These are phyloP conservation scores for Pachypeltis micranthus DNA, from an alignment of 1,140 invertebrate species.

Conservation along the genomic window DNA sequence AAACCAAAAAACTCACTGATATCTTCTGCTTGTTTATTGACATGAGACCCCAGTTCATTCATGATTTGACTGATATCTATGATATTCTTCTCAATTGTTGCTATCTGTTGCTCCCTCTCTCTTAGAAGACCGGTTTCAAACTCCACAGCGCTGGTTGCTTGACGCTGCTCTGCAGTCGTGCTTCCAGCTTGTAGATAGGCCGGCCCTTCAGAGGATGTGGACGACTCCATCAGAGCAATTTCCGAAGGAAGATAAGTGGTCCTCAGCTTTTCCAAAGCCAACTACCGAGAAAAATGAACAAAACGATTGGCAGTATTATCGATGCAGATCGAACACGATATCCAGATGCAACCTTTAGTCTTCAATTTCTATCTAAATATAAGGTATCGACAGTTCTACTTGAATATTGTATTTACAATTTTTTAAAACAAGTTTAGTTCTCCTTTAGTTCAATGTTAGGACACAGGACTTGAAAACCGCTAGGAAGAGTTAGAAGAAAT, in stretches of 20 bases:
- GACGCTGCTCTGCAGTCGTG: constrained; percentile 17
- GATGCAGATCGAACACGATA: too few relatives aligned
- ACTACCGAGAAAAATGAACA: too few relatives aligned
- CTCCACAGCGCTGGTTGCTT: constrained; percentile 41
- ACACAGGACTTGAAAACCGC: too few relatives aligned
- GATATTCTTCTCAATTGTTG: constrained; percentile 70
- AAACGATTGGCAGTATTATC: too few relatives aligned
- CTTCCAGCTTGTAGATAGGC: background rate
- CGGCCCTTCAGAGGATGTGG: background rate
- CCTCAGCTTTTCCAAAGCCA: background rate
- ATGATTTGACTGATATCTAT: constrained; percentile 87
- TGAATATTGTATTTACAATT: too few relatives aligned
- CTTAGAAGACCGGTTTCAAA: constrained; percentile 63
- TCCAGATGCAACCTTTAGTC: too few relatives aligned
- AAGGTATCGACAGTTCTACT: too few relatives aligned
- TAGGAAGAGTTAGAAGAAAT: too few relatives aligned
- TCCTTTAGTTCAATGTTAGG: too few relatives aligned
- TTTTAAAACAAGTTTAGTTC: too few relatives aligned
- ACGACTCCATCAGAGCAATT: background rate
- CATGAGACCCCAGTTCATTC: constrained; percentile 67
- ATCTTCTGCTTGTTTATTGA: constrained; percentile 66
- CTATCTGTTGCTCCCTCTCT: constrained; percentile 59
- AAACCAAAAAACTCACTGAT: constrained; percentile 50
- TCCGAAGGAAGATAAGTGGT: background rate
- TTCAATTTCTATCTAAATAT: too few relatives aligned